These are phyloP conservation scores for Taphrorychus bicolor DNA, from an alignment of 2,888 invertebrate genomes.

Conservation along the genomic window DNA sequence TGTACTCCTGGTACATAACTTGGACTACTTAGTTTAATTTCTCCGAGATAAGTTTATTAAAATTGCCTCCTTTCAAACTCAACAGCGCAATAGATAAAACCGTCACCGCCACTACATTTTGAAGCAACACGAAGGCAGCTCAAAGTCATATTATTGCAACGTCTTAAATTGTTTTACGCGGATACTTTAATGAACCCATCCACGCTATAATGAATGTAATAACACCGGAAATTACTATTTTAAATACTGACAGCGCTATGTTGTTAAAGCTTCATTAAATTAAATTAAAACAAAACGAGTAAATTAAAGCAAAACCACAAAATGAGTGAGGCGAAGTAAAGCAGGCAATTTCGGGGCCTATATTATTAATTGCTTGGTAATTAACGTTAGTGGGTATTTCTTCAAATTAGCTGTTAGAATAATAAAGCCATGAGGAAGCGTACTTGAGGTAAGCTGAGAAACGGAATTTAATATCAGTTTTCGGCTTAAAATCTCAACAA, in stretches of 20 bases:
- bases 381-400: neutral
- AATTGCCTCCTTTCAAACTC: neutral
- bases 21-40: too few species aligned
- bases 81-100: neutral
- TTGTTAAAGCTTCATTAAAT: conserved; percentile 12
- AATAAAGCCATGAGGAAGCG: neutral
- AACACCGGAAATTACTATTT: conserved; percentile 11
- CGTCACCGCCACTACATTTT: neutral
- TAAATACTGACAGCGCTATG: conserved; percentile 16
- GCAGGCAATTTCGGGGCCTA: conserved; percentile 5
- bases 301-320: conserved; percentile 6
- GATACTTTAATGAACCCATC: conserved; percentile 9
- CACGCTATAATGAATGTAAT: conserved; percentile 6
- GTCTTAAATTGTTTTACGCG: neutral
- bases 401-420: neutral
- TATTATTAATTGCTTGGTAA: conserved; percentile 3
- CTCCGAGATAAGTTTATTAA: too few species aligned
- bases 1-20: too few species aligned
- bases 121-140: neutral
- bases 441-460: neutral
- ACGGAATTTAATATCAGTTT: neutral
- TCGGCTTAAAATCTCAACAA: neutral
- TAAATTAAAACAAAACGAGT: conserved; percentile 11
- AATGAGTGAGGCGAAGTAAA: conserved; percentile 11
- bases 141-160: neutral